phyloP scores from a whole-genome alignment of 2,888 invertebrate species.

The Tolmerus cingulatus region DNA sequence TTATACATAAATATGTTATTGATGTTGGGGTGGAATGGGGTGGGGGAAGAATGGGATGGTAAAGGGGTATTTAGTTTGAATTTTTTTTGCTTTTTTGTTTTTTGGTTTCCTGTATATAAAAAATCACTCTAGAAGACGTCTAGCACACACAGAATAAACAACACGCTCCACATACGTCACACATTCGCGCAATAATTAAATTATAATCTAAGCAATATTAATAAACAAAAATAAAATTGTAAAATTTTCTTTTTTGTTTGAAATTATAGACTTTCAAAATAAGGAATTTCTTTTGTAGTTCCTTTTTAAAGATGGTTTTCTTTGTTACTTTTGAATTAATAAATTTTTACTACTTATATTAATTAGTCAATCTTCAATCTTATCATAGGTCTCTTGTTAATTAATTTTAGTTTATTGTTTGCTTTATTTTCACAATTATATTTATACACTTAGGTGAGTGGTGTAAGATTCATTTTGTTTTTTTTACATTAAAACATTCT shows the following conservation, averaged over 20 bases:
- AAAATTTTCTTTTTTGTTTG: too few species aligned
- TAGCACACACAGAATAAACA: neutral
- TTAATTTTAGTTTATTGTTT: conserved; percentile 18
- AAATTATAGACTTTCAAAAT: neutral
- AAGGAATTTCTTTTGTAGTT: neutral
- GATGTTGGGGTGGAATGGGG: neutral
- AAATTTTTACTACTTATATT: conserved; percentile 34
- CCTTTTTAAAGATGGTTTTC: neutral
- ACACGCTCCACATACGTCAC: neutral
- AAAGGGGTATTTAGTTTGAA: neutral
- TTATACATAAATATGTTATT: neutral
- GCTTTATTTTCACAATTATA: neutral
- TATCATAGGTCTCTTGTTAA: neutral
- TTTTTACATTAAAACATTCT: neutral
- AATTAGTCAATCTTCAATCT: neutral
- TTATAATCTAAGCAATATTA: too few species aligned
- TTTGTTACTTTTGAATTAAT: conserved; percentile 8
- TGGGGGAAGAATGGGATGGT: conserved; percentile 4
- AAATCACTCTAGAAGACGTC: neutral
- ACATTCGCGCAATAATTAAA: neutral
- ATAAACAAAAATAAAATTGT: too few species aligned
- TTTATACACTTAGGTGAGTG: neutral
- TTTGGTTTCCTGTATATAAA: neutral
- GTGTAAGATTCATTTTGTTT: neutral
- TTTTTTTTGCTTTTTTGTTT: neutral